Evolutionary conservation across 2,113 vertebrate species (phyloP).

Genomic region (Saccopteryx leptura): DNA sequence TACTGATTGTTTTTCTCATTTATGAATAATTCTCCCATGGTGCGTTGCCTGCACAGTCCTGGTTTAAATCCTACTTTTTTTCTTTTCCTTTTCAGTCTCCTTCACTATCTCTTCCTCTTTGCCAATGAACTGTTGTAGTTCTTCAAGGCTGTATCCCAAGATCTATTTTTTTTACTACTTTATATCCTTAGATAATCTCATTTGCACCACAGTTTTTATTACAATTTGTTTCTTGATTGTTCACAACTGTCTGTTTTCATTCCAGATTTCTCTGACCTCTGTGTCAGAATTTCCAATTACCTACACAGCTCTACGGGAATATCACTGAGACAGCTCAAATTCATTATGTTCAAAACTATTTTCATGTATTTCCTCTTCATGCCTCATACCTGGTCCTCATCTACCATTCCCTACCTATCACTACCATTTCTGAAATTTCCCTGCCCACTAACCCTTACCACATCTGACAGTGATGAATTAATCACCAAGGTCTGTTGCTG

Average conservation of each 20-base stretch:
- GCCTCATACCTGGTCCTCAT: not conserved
- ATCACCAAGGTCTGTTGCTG: not conserved
- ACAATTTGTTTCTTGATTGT: not conserved
- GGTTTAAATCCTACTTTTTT: not conserved
- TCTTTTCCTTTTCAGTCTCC: not conserved
- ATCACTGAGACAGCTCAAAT: not conserved
- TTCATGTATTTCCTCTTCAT: not conserved
- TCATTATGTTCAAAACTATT: not conserved
- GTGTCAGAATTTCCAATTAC: not conserved
- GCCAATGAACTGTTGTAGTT: not conserved
- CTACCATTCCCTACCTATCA: not conserved
- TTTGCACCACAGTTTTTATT: not conserved
- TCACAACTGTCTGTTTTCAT: not conserved
- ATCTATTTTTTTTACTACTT: not conserved
- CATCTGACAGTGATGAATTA: not conserved
- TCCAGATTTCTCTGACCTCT: not conserved
- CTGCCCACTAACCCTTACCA: not conserved
- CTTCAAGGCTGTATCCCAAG: not conserved
- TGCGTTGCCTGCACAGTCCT: not conserved
- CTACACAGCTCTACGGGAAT: not conserved
- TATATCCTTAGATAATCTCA: not conserved
- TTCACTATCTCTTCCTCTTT: not conserved
- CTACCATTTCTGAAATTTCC: not conserved
- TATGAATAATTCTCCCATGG: not conserved
- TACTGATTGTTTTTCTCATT: not conserved